Conservation (phyloP, 1,140 invertebrate species). For the Hyphantria cunea region DNA sequence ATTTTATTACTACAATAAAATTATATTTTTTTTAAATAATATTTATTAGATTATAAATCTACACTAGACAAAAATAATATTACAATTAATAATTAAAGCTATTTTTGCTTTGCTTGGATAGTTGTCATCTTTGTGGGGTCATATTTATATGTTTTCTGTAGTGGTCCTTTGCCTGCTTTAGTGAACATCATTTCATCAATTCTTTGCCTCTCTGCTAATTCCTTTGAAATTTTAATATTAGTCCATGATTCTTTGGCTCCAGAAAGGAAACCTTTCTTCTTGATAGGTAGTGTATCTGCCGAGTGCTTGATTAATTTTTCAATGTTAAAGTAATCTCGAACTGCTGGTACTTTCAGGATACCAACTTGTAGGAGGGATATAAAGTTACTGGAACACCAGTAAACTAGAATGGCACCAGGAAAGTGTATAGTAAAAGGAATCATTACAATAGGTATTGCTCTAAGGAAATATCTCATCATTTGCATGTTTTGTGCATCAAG, state of each 20-base stretch:
- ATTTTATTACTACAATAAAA: neutral
- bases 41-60: conserved; percentile 39
- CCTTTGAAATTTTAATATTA: conserved; percentile 91
- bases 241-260: conserved; percentile 92
- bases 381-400: conserved; percentile 95
- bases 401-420: conserved; percentile 93
- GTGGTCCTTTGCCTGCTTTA: conserved; percentile 91
- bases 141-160: conserved; percentile 93
- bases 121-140: conserved; percentile 88
- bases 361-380: conserved; percentile 93
- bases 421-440: conserved; percentile 95
- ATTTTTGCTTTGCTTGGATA: conserved; percentile 71
- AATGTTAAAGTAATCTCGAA: conserved; percentile 91
- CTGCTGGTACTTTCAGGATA: conserved; percentile 88
- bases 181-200: conserved; percentile 91
- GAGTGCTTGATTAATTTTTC: conserved; percentile 84
- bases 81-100: conserved; percentile 34
- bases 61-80: conserved; percentile 29
- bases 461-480: conserved; percentile 88
- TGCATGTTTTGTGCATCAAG: conserved; percentile 84
- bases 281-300: conserved; percentile 82
- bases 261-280: conserved; percentile 89
- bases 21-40: conserved; percentile 13
- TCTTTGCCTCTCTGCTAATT: conserved; percentile 88
- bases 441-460: conserved; percentile 90